A percentile compares a stretch with the other conserved stretches of the same genome.
Evolutionary conservation across 2,797 vertebrate genomes (phyloP).

Genomic region (Loriculus beryllinus): DNA sequence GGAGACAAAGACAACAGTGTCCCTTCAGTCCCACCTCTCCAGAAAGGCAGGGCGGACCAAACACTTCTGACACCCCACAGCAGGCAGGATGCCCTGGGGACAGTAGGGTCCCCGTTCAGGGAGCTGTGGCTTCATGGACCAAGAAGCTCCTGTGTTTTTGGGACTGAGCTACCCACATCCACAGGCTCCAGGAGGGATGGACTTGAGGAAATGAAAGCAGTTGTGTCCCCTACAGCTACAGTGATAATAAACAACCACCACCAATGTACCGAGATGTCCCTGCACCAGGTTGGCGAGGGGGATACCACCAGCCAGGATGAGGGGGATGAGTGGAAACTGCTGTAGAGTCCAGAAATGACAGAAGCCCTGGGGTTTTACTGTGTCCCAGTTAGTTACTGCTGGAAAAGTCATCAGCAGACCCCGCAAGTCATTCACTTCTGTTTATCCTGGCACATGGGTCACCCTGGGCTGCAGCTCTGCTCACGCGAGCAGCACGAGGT

Average conservation of each 20-base stretch:
- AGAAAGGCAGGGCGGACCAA: not conserved
- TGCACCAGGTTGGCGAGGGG: rapidly evolving
- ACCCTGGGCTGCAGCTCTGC: not conserved
- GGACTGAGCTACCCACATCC: not conserved
- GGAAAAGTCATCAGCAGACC: not conserved
- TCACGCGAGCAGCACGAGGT: not conserved
- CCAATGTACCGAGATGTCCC: not conserved
- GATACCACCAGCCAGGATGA: not conserved
- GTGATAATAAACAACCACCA: rapidly evolving
- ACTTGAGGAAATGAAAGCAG: not conserved
- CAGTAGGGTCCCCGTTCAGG: rapidly evolving
- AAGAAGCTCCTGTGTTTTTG: not conserved
- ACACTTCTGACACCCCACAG: rapidly evolving
- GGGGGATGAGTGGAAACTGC: not conserved
- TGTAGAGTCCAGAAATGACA: not conserved
- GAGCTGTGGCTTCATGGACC: not conserved
- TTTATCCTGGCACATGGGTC: not conserved
- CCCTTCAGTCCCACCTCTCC: not conserved
- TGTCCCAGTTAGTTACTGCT: not conserved
- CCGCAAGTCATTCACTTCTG: not conserved
- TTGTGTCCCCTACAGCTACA: not conserved
- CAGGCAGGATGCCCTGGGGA: not conserved
- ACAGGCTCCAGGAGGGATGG: not conserved
- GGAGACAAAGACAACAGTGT: not conserved
- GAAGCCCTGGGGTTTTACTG: not conserved